A percentile compares a stretch with the other conserved stretches of the same genome.
Conservation (phyloP, 1,140 invertebrate genomes). For the Zaprionus inermis region DNA sequence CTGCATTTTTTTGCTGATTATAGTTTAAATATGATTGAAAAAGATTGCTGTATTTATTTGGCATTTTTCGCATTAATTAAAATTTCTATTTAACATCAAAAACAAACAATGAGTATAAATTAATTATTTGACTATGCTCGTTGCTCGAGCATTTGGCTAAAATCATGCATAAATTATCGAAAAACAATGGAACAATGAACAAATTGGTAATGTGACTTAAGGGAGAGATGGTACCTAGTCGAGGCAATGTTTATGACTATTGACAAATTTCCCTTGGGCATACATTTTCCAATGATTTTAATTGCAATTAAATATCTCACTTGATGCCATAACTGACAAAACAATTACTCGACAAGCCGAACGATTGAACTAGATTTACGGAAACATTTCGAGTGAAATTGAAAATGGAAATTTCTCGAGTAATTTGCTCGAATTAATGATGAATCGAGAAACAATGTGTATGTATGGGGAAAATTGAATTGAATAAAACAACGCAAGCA, state of each 20-base stretch:
- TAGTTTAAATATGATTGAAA: constrained; percentile 44
- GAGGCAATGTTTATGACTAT: constrained; percentile 4
- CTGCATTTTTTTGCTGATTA: not conserved
- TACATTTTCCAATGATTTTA: constrained; percentile 20
- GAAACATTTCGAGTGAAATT: not conserved
- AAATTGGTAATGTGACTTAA: not conserved
- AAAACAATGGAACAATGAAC: not conserved
- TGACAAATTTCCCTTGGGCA: constrained; percentile 13
- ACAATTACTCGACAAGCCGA: not conserved
- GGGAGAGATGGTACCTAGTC: not conserved
- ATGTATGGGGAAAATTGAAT: not conserved
- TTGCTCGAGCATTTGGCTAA: not conserved
- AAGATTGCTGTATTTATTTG: constrained; percentile 8
- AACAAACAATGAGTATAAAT: not conserved
- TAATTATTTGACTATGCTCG: not conserved
- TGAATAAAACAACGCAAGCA: not conserved
- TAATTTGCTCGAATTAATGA: not conserved
- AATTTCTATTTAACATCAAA: constrained; percentile 36
- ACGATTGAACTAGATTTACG: not conserved
- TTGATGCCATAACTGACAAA: constrained; percentile 11
- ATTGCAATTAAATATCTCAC: constrained; percentile 18
- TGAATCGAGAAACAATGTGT: not conserved
- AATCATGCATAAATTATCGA: constrained; percentile 15
- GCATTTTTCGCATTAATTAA: constrained; percentile 35
- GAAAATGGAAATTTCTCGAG: not conserved